A percentile compares a stretch with the other conserved stretches of the same genome.
phyloP scores from a whole-genome alignment of 1,140 invertebrate genomes.

The Drosophila sucinea region DNA sequence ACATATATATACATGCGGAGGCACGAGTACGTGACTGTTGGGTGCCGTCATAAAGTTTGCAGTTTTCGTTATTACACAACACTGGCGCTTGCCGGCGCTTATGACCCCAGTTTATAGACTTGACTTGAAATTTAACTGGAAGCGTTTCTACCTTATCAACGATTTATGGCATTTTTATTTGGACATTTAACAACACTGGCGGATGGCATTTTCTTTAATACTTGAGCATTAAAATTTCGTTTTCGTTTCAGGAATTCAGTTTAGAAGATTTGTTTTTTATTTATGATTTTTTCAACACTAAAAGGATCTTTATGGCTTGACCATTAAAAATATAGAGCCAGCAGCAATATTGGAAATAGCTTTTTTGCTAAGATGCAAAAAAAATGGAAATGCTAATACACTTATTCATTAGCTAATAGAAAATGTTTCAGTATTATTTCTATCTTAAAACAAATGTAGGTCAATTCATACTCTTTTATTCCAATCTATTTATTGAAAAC shows the following conservation, averaged over 20 bases:
- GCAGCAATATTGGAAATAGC: not conserved
- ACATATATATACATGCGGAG: not conserved
- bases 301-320: not conserved
- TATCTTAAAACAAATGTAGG: no score
- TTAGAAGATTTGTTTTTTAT: not conserved
- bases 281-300: not conserved
- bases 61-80: constrained; percentile 10
- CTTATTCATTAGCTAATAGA: no score
- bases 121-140: not conserved
- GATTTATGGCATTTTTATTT: not conserved
- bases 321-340: no score
- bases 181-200: constrained; percentile 1
- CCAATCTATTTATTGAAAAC: no score
- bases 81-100: not conserved
- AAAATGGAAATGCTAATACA: no score
- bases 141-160: not conserved
- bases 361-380: not conserved
- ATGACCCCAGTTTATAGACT: not conserved
- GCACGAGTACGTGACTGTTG: constrained; percentile 1
- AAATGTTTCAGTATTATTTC: no score
- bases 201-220: not conserved
- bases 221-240: not conserved
- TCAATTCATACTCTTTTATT: no score
- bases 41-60: constrained; percentile 8
- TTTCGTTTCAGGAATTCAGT: not conserved